A percentile compares a stretch with the other conserved stretches of the same genome.
Evolutionary conservation across 2,888 invertebrate species (phyloP).

Genomic region (Copidosoma aretas): DNA sequence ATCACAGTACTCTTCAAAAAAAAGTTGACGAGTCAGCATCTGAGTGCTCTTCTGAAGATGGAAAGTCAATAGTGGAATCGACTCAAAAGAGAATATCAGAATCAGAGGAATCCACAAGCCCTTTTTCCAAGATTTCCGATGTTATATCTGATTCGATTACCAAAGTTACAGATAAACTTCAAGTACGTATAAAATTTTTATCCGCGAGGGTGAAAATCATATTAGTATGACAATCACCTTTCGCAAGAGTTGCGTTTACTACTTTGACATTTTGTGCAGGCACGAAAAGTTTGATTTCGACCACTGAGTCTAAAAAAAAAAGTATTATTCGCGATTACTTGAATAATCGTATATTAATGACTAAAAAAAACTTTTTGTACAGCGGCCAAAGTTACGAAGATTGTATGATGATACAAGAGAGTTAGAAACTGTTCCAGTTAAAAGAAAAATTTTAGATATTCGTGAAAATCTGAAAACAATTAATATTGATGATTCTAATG

Average conservation of each 20-base stretch:
- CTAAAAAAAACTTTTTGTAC: not conserved
- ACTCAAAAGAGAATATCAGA: conserved; percentile 36
- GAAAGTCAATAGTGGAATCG: too few relatives aligned
- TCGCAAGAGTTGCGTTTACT: too few relatives aligned
- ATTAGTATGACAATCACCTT: too few relatives aligned
- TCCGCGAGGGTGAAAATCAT: too few relatives aligned
- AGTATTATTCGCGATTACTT: not conserved
- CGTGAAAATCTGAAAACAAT: conserved; percentile 14
- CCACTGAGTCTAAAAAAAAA: not conserved
- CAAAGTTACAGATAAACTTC: too few relatives aligned
- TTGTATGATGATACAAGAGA: not conserved
- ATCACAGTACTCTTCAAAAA: too few relatives aligned
- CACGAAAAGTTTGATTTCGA: not conserved
- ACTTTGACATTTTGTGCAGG: too few relatives aligned
- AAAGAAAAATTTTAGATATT: conserved; percentile 18
- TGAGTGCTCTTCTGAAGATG: too few relatives aligned
- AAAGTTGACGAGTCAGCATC: too few relatives aligned
- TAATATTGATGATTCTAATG: conserved; percentile 9
- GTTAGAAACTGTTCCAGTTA: not conserved
- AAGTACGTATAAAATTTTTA: too few relatives aligned
- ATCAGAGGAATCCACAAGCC: conserved; percentile 31
- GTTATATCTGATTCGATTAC: too few relatives aligned
- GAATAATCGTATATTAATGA: not conserved
- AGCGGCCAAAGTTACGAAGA: conserved; percentile 19
- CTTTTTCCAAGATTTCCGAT: not conserved